Conservation (phyloP, 2,888 invertebrate species). For the Apantesis nais region DNA sequence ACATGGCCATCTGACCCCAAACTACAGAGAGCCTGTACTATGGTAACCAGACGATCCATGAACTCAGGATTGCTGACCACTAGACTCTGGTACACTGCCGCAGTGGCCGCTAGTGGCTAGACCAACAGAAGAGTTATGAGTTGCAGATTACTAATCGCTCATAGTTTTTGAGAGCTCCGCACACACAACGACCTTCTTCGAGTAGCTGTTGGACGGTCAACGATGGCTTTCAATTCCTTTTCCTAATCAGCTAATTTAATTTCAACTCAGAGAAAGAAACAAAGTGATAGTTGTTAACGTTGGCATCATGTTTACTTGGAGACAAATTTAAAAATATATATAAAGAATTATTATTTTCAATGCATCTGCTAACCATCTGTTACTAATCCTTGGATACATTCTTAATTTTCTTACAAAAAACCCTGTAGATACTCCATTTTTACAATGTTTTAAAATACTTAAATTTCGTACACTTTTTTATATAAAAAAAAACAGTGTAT, state of each 20-base stretch:
- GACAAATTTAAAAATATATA: conserved; percentile 32
- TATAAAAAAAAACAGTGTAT: too few species aligned
- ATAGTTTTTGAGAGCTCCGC: not conserved
- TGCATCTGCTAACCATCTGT: conserved; percentile 40
- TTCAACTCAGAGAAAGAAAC: conserved; percentile 18
- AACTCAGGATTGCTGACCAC: too few species aligned
- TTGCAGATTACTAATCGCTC: too few species aligned
- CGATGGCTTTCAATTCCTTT: not conserved
- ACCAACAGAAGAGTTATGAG: too few species aligned
- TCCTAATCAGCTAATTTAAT: not conserved
- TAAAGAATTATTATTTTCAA: conserved; percentile 31
- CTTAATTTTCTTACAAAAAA: conserved; percentile 16
- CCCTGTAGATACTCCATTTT: too few species aligned
- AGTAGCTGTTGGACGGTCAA: not conserved
- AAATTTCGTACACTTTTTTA: too few species aligned
- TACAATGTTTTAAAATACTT: not conserved
- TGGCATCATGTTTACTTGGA: not conserved
- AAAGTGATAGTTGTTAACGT: not conserved
- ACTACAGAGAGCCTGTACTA: too few species aligned
- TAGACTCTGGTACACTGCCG: too few species aligned
- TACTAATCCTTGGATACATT: conserved; percentile 16
- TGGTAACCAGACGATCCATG: too few species aligned
- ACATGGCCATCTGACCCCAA: too few species aligned
- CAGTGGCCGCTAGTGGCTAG: too few species aligned
- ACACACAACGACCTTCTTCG: not conserved